Conservation (phyloP, 2,113 vertebrate genomes). For the Dicrurus megarhynchus region DNA sequence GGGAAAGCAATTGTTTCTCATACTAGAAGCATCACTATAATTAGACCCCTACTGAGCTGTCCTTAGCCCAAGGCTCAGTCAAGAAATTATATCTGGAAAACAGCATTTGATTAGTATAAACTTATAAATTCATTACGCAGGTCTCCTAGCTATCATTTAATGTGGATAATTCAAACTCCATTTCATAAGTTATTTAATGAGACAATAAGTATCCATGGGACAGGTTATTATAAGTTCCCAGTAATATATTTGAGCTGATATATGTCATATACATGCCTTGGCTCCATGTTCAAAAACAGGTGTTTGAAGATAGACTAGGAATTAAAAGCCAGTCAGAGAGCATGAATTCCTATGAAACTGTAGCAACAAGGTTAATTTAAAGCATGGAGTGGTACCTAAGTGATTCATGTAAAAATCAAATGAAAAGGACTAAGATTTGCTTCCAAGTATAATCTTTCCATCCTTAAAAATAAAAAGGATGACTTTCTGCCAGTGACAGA, state of each 20-base stretch:
- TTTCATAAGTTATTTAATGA: neutral
- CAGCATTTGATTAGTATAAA: conserved; percentile 38
- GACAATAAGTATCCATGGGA: neutral
- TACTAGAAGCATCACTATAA: neutral
- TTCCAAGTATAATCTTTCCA: neutral
- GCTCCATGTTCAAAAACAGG: neutral
- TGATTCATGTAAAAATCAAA: neutral
- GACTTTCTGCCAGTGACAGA: neutral
- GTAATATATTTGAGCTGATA: neutral
- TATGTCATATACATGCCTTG: neutral
- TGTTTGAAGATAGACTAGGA: neutral
- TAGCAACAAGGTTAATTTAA: neutral
- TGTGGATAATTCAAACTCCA: neutral
- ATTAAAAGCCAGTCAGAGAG: neutral
- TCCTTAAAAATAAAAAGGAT: neutral
- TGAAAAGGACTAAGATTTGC: neutral
- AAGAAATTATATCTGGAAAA: conserved; percentile 16
- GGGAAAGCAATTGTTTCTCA: conserved; percentile 23
- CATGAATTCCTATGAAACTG: neutral
- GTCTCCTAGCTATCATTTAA: conserved; percentile 5
- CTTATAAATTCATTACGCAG: neutral
- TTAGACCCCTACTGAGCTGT: neutral
- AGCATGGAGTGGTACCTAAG: neutral
- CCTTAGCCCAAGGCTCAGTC: neutral
- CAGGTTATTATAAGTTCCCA: neutral